Evolutionary conservation across 2,113 vertebrate species (phyloP), one percentile per base, ranked within the genome.

Genomic region (Grallaria varia): DNA sequence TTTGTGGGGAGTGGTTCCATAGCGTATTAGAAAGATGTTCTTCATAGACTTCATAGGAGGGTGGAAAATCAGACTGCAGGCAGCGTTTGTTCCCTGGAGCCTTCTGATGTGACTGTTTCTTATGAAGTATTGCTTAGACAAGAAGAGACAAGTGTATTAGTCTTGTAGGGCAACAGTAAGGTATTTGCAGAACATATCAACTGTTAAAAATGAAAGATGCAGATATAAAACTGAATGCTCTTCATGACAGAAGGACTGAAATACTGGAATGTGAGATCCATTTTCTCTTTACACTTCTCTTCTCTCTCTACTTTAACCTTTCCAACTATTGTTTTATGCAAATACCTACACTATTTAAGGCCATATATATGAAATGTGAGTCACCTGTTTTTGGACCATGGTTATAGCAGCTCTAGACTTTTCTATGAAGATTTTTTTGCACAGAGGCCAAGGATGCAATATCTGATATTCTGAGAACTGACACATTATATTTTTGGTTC

Each of bases 121-220:
- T 77, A 72, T 52, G 55, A 92, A 58, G 75, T 64, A 89, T 55
- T 73, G 49, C 56, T 94, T 81, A 71, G 53, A 44, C 28, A 19
- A 63, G 84, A 84, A 87, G 47, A 93, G 47, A 92, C 47, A 58
- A 63, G 31, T 2, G 2, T 45, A 68, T 63, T 86, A 85, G 93
- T 75, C 83, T 72, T 84, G 76, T 28, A 88, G 49, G 68, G 92
- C 90, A 92, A 93, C 64, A 89, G 88, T 64, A 94, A 88, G 30
- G 45, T 90, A 84, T 71, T 86, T 89, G 83, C 62, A 92, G 78
- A 94, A 78, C 31, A 28, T 53, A 83, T 64, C 35, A 88, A 12
- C 33, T 89, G 89, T 75, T 94, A 88, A 92, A 96, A 84, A 93
- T 86, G 56, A 92, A 94, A 95, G 88, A 88, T n/a, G 58, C 56